A percentile compares a stretch with the other conserved stretches of the same genome.
Evolutionary conservation across 2,113 vertebrate species (phyloP).

Genomic region (Corydoras sp.): DNA sequence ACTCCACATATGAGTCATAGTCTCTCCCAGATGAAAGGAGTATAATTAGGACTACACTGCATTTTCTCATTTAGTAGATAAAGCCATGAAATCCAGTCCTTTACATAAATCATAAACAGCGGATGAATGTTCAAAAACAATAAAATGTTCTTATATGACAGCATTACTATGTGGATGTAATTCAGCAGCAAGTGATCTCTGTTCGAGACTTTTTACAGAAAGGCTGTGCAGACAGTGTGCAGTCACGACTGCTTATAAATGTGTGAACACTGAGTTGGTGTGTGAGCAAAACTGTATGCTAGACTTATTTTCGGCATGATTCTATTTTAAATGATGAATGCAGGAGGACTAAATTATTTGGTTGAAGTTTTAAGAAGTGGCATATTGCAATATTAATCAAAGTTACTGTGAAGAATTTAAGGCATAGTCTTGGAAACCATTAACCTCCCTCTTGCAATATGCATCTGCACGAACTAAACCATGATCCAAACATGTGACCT

Average conservation of each 20-base stretch:
- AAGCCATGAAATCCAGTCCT: slow-evolving; percentile 30
- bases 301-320: too few relatives aligned
- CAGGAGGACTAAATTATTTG: too few relatives aligned
- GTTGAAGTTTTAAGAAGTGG: too few relatives aligned
- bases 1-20: slow-evolving; percentile 46
- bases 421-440: too few relatives aligned
- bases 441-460: too few relatives aligned
- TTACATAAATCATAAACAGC: slow-evolving; percentile 18
- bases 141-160: slow-evolving; percentile 2
- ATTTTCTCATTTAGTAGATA: slow-evolving; percentile 24
- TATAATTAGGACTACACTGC: slow-evolving; percentile 29
- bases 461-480: too few relatives aligned
- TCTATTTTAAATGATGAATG: too few relatives aligned
- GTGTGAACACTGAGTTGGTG: neutral
- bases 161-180: neutral
- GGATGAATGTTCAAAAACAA: neutral
- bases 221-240: neutral
- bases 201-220: neutral
- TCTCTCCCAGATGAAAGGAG: slow-evolving; percentile 36
- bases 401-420: too few relatives aligned
- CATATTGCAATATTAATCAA: too few relatives aligned
- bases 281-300: too few relatives aligned
- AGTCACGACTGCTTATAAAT: slow-evolving; percentile 25
- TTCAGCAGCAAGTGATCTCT: neutral
- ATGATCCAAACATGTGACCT: too few relatives aligned